Percentiles rank a stretch among this genome's conserved stretches.
Evolutionary conservation across 2,797 vertebrate species (phyloP).

Genomic region (Chaetophractus vellerosus): DNA sequence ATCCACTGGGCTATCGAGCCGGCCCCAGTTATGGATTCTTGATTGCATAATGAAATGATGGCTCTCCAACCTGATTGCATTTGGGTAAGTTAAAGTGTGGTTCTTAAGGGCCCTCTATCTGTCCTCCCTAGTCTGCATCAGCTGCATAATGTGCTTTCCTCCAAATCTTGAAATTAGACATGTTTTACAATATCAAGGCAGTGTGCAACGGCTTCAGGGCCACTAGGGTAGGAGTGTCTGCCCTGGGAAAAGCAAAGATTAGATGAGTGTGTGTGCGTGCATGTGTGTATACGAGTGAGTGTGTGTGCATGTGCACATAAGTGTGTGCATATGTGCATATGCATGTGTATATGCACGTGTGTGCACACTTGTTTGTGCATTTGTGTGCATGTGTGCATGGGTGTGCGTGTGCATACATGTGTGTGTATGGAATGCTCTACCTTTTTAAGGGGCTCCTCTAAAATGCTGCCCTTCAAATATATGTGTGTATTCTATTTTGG

Average conservation of each 20-base stretch:
- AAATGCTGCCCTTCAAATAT: neutral
- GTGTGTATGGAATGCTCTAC: neutral
- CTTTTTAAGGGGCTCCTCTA: neutral
- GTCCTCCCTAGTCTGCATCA: neutral
- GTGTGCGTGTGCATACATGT: too few relatives aligned
- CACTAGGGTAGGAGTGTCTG: neutral
- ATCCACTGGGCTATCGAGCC: too few relatives aligned
- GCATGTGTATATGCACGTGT: too few relatives aligned
- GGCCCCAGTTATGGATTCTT: too few relatives aligned
- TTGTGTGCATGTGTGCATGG: too few relatives aligned
- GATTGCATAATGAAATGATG: slow-evolving; percentile 48
- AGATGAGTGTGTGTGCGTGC: neutral
- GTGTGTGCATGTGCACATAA: neutral
- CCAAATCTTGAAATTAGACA: slow-evolving; percentile 15
- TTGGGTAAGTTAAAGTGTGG: neutral
- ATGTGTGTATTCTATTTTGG: neutral
- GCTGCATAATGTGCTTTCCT: neutral
- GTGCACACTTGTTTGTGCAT: too few relatives aligned
- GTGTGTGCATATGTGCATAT: too few relatives aligned
- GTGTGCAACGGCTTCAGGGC: neutral
- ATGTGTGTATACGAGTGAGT: neutral
- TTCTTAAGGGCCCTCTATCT: neutral
- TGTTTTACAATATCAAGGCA: neutral
- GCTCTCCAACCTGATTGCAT: slow-evolving; percentile 39
- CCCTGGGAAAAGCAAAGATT: neutral